These are phyloP conservation scores for Blastomussa wellsi DNA, from an alignment of 92 coral and sea anemone genomes.

Conservation along the genomic window DNA sequence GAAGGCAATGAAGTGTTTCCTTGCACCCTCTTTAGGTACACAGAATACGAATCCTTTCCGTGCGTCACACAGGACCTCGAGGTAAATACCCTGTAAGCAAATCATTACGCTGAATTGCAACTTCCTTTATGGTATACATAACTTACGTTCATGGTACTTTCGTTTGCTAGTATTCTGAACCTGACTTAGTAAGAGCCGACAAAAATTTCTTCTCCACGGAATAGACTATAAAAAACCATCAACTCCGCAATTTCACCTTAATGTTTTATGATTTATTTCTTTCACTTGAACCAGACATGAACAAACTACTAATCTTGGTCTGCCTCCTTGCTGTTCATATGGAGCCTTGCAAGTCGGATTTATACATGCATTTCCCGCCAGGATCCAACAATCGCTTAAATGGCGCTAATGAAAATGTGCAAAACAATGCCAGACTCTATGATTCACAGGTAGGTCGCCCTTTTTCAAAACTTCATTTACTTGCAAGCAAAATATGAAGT, in stretches of 20 bases:
- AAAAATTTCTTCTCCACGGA: slow-evolving; percentile 6
- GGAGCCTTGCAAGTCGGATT: too few species aligned
- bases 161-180: slow-evolving; percentile 14
- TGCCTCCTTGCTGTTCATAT: slow-evolving; percentile 4
- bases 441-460: too few species aligned
- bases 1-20: not conserved
- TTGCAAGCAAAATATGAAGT: not conserved
- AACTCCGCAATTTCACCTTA: not conserved
- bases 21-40: not conserved
- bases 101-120: slow-evolving; percentile 12
- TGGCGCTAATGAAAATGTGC: too few species aligned
- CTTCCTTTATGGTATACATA: not conserved
- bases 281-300: not conserved
- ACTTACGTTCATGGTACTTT: slow-evolving; percentile 15
- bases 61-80: slow-evolving; percentile 8
- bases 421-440: too few species aligned
- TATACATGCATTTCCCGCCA: too few species aligned
- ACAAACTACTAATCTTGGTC: not conserved
- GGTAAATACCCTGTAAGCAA: not conserved
- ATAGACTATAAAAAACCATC: not conserved
- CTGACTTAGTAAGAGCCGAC: slow-evolving; percentile 7
- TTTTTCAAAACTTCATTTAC: not conserved
- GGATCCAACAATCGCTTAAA: too few species aligned
- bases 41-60: not conserved
- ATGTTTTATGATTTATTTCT: not conserved